Base-by-base conservation (phyloP, 1,140 invertebrate species). In the Macrobrachium nipponense region DNA sequence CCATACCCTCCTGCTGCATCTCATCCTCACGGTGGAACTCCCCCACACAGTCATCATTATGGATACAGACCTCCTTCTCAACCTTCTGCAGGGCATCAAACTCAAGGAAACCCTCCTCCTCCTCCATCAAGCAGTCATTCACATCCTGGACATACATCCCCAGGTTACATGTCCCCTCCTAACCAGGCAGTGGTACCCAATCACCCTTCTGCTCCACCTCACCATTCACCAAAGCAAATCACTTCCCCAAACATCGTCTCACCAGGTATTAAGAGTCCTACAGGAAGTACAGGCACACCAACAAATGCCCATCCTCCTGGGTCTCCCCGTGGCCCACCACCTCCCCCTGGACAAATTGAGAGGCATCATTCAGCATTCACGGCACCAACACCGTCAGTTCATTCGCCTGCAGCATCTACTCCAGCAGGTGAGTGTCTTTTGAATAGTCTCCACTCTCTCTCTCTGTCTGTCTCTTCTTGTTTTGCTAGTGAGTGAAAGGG, bases 301-400 rank as follows among this genome's bases (percentile, higher is more conserved):
- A 43, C 23, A 70, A 70, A 27, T 36, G 58, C 78, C 76, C 64
- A 66, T 10, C 68, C 76, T 51, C 44, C 43, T 10, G 77, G 84
- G 20, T 80, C 84, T 10, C 84, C 77, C 15, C 84, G 84, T 17
- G 43, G 62, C 10, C 66, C n/a, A 64, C 77, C 66, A 73, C 77
- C 78, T 27, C 68, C 77, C 17, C 23, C 36, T 6, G 84, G 84
- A 36, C 84, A 86, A 17, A 60, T 44, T 27, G 88, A 89, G 77
- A 68, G 88, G 66, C 87, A 89, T 59, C 80, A 89, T 64, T 89
- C 89, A n/a, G 82, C 89, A 17, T 87, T 89, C 84, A 79, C 89
- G 23, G 81, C 89, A 17, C 85, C 89, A 43, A 81, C 88, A 18
- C 75, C 83, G 8, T 87, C 84, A 61, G 87, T 78, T 44, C 84